Base-by-base conservation (phyloP, 1,140 invertebrate genomes). In the Daktulosphaira vitifoliae region DNA sequence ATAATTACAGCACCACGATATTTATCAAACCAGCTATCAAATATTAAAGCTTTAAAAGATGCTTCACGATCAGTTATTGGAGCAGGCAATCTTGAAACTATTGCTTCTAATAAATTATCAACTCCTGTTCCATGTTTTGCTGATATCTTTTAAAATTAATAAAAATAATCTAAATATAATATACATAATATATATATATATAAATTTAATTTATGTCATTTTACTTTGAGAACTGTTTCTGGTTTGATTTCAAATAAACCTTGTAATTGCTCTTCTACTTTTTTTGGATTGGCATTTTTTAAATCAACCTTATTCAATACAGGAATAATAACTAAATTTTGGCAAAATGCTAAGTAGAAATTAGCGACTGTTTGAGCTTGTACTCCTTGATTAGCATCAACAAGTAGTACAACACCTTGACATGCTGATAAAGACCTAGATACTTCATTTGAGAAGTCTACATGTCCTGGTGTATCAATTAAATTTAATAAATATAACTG, bases 291-390 rank as follows among this genome's bases (percentile, higher is more conserved):
- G 0, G 94, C 92, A 75, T 87, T 82, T 71, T 92, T 92, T 48
- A 98, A 80, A 76, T 99, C 96, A 65, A 98, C 91, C 80, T 99
- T 98, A 75, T 98, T 99, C 3, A 99, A 78, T 1, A 95, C 91
- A 7, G 96, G 95, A 71, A 99, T 85, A 66, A 98, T 88, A 2
- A 78, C 74, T 20, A 97, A 74, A 70, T 94, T 82, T 64, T 82
- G 82, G 42, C 84, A 84, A 77, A 92, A 89, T 0, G 96, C 95
- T 52, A 98, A 75, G 71, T 92, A 92, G 76, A 94, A 97, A 71
- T 98, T 98, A 9, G 96, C 94, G 13, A 98, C 89, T 2, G 96
- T 98, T 76, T 99, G 96, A 2, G 96, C 96, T 79, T 98, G 93
- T 38, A 98, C 86, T 23, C 68, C 80, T 75, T 96, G 89, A 78